Evolutionary conservation across 2,888 invertebrate genomes (phyloP).

Genomic region (Cactoblastis cactorum): DNA sequence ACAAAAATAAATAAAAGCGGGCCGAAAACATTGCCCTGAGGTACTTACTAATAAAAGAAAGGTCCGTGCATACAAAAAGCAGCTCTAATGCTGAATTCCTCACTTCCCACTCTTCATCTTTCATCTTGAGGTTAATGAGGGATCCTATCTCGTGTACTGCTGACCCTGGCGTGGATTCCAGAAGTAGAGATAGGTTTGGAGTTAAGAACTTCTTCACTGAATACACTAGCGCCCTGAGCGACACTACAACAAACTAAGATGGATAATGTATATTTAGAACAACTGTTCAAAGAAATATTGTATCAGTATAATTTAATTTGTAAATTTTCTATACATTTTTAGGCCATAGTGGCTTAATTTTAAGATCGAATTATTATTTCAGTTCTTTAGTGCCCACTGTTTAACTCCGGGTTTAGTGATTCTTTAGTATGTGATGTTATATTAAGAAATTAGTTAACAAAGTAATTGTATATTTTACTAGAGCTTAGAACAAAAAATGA

Average conservation of each 20-base stretch:
- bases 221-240: conserved; percentile 83
- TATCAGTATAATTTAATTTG: too few relatives aligned
- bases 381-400: too few relatives aligned
- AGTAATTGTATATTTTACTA: too few relatives aligned
- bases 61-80: conserved; percentile 82
- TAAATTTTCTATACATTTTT: too few relatives aligned
- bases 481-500: too few relatives aligned
- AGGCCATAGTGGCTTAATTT: too few relatives aligned
- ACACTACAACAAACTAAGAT: conserved; percentile 83
- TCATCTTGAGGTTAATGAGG: conserved; percentile 83
- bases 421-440: too few relatives aligned
- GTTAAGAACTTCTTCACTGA: conserved; percentile 87
- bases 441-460: too few relatives aligned
- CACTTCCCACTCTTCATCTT: conserved; percentile 88
- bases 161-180: conserved; percentile 82
- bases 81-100: conserved; percentile 88
- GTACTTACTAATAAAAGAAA: conserved; percentile 84
- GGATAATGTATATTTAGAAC: too few relatives aligned
- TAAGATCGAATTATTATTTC: too few relatives aligned
- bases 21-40: not conserved
- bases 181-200: conserved; percentile 86
- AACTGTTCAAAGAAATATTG: too few relatives aligned
- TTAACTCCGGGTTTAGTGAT: too few relatives aligned
- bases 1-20: not conserved
- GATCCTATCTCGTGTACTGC: conserved; percentile 83